Percentiles rank a stretch among this genome's conserved stretches.
phyloP scores from a whole-genome alignment of 2,888 invertebrate genomes.

The Sepiola atlantica region DNA sequence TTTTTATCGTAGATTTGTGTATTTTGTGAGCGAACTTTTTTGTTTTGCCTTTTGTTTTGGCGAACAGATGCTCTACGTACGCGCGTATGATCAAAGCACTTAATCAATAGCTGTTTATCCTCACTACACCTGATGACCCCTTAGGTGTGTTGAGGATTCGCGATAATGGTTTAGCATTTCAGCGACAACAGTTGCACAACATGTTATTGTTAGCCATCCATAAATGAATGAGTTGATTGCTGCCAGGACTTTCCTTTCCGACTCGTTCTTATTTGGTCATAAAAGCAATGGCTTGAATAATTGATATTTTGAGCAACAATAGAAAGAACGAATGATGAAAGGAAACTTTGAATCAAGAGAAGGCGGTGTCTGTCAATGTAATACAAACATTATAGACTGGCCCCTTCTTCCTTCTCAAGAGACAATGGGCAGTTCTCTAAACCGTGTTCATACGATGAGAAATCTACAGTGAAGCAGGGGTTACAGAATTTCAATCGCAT shows the following conservation, averaged over 20 bases:
- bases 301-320: background rate
- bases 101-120: background rate
- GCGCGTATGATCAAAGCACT: background rate
- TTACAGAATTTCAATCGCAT: no score
- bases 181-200: background rate
- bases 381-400: no score
- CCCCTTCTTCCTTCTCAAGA: no score
- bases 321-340: background rate
- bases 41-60: background rate
- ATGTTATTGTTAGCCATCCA: conserved; percentile 9
- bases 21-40: background rate
- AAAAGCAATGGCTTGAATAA: background rate
- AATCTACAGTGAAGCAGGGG: no score
- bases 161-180: background rate
- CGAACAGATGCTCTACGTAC: background rate
- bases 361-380: no score
- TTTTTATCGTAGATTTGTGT: background rate
- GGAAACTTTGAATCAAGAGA: background rate
- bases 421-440: no score
- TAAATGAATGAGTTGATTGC: background rate
- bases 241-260: background rate
- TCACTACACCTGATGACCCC: background rate
- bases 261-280: background rate
- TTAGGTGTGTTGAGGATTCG: background rate
- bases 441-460: no score